A percentile compares a stretch with the other conserved stretches of the same genome.
Conservation (phyloP, 2,888 invertebrate genomes). For the Acleris cristana region DNA sequence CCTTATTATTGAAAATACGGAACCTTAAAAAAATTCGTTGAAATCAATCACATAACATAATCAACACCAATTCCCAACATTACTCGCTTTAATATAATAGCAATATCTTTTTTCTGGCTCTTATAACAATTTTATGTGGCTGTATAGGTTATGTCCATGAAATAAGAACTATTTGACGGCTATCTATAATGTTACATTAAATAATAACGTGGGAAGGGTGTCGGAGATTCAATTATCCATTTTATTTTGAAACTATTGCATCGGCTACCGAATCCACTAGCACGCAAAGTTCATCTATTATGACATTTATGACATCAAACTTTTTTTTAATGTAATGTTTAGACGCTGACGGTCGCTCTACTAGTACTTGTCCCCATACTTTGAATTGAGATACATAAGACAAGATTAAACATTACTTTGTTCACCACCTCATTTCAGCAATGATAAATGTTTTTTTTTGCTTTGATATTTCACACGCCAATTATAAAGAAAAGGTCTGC, state of each 20-base stretch:
- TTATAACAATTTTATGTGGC: slow-evolving; percentile 19
- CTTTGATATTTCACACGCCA: too few relatives aligned
- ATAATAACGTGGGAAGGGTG: slow-evolving; percentile 18
- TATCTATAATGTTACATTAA: slow-evolving; percentile 7
- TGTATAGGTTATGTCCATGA: slow-evolving; percentile 18
- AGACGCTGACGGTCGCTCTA: too few relatives aligned
- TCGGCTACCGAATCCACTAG: slow-evolving; percentile 13
- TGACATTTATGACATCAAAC: too few relatives aligned
- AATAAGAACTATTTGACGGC: slow-evolving; percentile 11
- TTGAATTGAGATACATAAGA: too few relatives aligned
- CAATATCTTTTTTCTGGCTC: background rate
- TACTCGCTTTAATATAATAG: background rate
- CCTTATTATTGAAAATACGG: background rate
- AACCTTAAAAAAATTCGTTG: slow-evolving; percentile 11
- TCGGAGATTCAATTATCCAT: slow-evolving; percentile 27
- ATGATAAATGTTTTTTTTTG: too few relatives aligned
- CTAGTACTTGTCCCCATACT: too few relatives aligned
- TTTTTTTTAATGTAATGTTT: too few relatives aligned
- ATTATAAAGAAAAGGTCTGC: too few relatives aligned
- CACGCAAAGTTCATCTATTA: slow-evolving; percentile 25
- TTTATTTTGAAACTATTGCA: slow-evolving; percentile 21
- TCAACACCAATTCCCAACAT: background rate
- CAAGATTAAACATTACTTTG: too few relatives aligned
- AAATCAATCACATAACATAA: slow-evolving; percentile 18
- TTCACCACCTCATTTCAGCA: too few relatives aligned